Evolutionary conservation across 1,140 invertebrate species (phyloP), one percentile per base, ranked within the genome.

Genomic region (Nebria ingens): DNA sequence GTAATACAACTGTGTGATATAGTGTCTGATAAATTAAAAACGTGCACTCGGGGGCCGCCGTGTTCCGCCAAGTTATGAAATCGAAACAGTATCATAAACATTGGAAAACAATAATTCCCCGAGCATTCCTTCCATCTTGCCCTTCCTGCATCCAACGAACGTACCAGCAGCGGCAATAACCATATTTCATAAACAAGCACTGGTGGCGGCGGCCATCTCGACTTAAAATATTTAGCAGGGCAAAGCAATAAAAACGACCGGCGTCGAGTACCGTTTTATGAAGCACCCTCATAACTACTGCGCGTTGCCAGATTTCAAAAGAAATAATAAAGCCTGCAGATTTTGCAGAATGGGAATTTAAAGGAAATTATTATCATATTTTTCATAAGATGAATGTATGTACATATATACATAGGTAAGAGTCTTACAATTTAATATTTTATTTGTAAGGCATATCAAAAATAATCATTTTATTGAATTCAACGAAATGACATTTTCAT

Each of bases 21-120:
- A 72, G 65, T 59, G 65, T 64, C 65, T 66, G 69, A 73, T 73
- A 73, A 73, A 73, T 73, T 73, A 73, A 73, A 73, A 73, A 72
- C 68, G 68, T 70, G 64, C 63, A 65, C 62, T 62, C 62, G 51
- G 59, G 58, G 56, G 54, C 58, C 58, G 58, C 63, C 58, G 57
- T 56, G 61, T 61, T 59, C 59, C 53, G 61, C 59, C 65, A 64
- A 69, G 68, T 72, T 73, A 72, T 72, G 71, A 72, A 73, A 73
- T 73, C 67, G 71, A 71, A 73, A 70, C 70, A 65, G 66, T 62
- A 63, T 64, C 70, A 70, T 73, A 73, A 73, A 73, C 70, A 73
- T 73, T 66, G 71, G 64, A 67, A 73, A 73, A 73, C 71, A 72
- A 73, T 72, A 73, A 73, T 69, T 72, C 64, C 56, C 49, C 52